Evolutionary conservation across 2,113 vertebrate species (phyloP), one percentile per base, ranked within the genome.

Genomic region (Burhinus oedicnemus): DNA sequence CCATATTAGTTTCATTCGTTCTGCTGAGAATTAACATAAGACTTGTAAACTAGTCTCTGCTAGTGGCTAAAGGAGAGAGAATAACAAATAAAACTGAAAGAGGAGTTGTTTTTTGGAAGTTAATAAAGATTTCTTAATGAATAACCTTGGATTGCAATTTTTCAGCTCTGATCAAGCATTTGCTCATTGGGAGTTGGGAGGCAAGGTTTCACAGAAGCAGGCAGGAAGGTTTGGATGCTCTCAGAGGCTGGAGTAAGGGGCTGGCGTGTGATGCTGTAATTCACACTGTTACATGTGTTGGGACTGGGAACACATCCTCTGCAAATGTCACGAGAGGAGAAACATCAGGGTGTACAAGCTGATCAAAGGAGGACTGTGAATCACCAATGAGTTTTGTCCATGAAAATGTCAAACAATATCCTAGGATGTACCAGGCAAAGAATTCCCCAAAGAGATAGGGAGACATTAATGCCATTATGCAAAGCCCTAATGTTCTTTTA

Each of bases 341-440:
- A 95, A 86, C 90, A 93, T 81, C 70, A 78, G 78, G 78, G 75
- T 74, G 85, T 85, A 88, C 87, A 83, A 86, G 84, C 90, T 94
- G 96, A 96, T 97, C 90, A 97, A 92, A 96, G 95, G 62, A 91
- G 66, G 62, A 3, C 66, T 65, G 38, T 69, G 91, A 93, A 95
- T 90, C 92, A 69, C 90, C 93, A 29, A 76, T 74, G 93, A 91
- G 93, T 3, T 85, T 80, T 91, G 95, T 85, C 93, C 92, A 90
- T 66, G 93, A 95, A 97, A 96, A 96, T 97, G 93, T 95, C 96
- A 96, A 88, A 52, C 0, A 22, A 74, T 42, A 80, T 79, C 84
- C 82, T 74, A 61, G 87, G 57, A 88, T 83, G 90, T 83, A 65
- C 11, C 66, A 87, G 78, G 85, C 82, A 80, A 32, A 86, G 84